Conservation (phyloP, 2,113 vertebrate genomes). For the Notothenia coriiceps region DNA sequence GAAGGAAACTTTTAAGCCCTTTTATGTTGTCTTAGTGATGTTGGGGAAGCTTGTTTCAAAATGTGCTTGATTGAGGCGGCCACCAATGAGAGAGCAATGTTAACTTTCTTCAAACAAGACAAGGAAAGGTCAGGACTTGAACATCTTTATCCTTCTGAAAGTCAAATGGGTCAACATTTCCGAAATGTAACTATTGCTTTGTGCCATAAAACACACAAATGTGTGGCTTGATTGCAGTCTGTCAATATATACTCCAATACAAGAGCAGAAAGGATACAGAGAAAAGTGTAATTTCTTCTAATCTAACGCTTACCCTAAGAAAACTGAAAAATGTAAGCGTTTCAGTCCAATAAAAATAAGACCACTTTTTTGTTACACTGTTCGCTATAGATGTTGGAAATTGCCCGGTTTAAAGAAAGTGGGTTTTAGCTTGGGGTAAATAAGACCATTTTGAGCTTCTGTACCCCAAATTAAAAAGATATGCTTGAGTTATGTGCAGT, state of each 20-base stretch:
- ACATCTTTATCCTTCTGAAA: neutral
- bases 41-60: constrained; percentile 28
- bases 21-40: constrained; percentile 36
- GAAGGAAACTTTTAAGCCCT: constrained; percentile 21
- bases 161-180: neutral
- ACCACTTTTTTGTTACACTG: neutral
- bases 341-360: neutral
- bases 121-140: neutral
- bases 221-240: neutral
- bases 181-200: neutral
- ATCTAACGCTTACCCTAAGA: neutral
- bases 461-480: neutral
- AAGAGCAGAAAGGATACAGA: neutral
- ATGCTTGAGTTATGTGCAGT: too few species aligned
- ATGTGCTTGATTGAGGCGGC: constrained; percentile 26
- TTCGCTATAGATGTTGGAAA: neutral
- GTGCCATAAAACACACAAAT: neutral
- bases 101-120: constrained; percentile 8
- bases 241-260: neutral
- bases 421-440: too few species aligned
- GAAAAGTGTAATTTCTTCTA: neutral
- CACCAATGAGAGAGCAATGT: neutral
- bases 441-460: neutral
- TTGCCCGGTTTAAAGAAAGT: neutral
- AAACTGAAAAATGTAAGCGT: neutral